phyloP scores from a whole-genome alignment of 2,113 vertebrate species.

The Semicossyphus pulcher region DNA sequence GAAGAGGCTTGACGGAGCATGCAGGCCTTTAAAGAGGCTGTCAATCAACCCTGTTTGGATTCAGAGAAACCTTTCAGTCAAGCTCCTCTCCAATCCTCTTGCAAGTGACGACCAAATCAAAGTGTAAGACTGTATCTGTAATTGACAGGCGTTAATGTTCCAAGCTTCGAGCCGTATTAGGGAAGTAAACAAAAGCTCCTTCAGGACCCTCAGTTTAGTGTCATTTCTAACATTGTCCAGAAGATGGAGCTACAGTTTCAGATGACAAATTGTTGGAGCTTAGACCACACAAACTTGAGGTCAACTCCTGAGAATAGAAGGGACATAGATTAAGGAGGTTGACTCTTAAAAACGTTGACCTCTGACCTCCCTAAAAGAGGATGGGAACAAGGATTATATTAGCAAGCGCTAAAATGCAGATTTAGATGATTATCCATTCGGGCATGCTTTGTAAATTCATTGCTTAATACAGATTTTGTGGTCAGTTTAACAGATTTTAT shows the following conservation, averaged over 20 bases:
- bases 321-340: not conserved
- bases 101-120: too few relatives aligned
- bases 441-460: too few relatives aligned
- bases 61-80: not conserved
- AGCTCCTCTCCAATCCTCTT: not conserved
- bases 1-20: conserved; percentile 14
- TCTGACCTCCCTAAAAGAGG: conserved; percentile 3
- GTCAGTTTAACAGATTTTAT: not conserved
- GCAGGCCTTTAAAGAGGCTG: not conserved
- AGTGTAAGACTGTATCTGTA: too few relatives aligned
- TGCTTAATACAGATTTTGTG: not conserved
- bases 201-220: not conserved
- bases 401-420: not conserved
- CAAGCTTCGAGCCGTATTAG: too few relatives aligned
- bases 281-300: not conserved
- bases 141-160: too few relatives aligned
- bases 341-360: not conserved
- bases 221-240: conserved; percentile 24
- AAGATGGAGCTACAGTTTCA: conserved; percentile 54
- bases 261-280: not conserved
- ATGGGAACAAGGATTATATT: not conserved
- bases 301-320: not conserved
- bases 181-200: too few relatives aligned
- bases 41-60: conserved; percentile 3
- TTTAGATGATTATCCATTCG: not conserved